Percentiles rank a stretch among this genome's conserved stretches.
Evolutionary conservation across 2,113 vertebrate species (phyloP).

Genomic region (Limnothrissa miodon): DNA sequence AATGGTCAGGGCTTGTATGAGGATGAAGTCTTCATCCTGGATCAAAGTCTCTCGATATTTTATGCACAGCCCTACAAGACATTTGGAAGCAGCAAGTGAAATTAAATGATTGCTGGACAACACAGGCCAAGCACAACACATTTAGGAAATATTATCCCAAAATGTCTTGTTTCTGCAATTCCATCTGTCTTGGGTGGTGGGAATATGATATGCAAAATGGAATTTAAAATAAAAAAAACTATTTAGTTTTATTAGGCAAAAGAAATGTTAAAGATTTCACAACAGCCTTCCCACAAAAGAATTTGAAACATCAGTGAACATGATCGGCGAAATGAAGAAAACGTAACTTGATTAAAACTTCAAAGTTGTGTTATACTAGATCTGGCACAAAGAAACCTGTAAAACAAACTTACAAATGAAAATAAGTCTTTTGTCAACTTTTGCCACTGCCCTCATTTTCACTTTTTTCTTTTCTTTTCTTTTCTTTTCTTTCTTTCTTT

Average conservation of each 20-base stretch:
- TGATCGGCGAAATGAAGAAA: not conserved
- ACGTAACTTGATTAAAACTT: not conserved
- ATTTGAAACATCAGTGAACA: not conserved
- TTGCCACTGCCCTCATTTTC: too few species aligned
- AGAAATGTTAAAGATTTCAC: not conserved
- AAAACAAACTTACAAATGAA: not conserved
- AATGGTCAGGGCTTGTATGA: not conserved
- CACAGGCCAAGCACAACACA: conserved; percentile 44
- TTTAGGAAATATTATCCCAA: conserved; percentile 42
- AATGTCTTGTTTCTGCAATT: conserved; percentile 38
- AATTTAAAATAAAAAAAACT: conserved; percentile 18
- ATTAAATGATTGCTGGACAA: conserved; percentile 25
- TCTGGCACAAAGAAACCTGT: not conserved
- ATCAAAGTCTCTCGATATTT: conserved; percentile 24
- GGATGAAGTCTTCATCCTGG: not conserved
- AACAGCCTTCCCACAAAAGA: not conserved
- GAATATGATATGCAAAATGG: conserved; percentile 23
- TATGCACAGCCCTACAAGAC: conserved; percentile 29
- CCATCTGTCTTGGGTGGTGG: conserved; percentile 31
- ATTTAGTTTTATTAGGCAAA: conserved; percentile 19
- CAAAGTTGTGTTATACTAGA: not conserved
- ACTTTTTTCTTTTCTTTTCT: too few species aligned
- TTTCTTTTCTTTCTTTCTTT: too few species aligned
- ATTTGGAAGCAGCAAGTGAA: conserved; percentile 39
- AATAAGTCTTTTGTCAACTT: not conserved